Evolutionary conservation across 2,113 vertebrate species (phyloP).

Genomic region (Ia io): DNA sequence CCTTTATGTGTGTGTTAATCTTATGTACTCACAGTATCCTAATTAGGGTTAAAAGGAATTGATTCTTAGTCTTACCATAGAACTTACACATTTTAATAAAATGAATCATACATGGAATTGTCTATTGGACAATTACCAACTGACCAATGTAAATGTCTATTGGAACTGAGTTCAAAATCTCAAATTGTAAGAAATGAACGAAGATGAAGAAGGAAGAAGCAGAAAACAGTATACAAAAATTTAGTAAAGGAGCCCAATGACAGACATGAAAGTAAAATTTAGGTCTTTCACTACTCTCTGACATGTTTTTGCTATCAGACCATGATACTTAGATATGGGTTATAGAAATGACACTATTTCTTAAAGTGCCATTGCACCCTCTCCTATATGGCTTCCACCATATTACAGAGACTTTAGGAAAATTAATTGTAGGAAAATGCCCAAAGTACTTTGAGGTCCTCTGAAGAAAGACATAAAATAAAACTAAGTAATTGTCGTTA

Average conservation of each 20-base stretch:
- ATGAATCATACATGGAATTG: not conserved
- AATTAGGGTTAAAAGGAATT: not conserved
- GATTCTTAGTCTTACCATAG: not conserved
- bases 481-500: slow-evolving; percentile 18
- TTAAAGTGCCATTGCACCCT: not conserved
- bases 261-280: not conserved
- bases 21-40: not conserved
- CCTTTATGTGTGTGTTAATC: not conserved
- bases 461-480: slow-evolving; percentile 8
- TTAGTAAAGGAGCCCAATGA: not conserved
- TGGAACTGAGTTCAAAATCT: not conserved
- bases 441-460: not conserved
- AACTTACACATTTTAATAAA: not conserved
- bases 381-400: not conserved
- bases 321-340: not conserved
- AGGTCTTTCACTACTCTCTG: not conserved
- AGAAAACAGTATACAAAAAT: not conserved
- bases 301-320: not conserved
- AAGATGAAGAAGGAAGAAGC: not conserved
- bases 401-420: slow-evolving; percentile 18
- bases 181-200: not conserved
- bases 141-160: not conserved
- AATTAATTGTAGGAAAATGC: not conserved
- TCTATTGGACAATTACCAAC: not conserved
- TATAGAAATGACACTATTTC: not conserved